These are phyloP conservation scores for Abscondita cerata DNA, from an alignment of 2,888 invertebrate species.

Conservation along the genomic window DNA sequence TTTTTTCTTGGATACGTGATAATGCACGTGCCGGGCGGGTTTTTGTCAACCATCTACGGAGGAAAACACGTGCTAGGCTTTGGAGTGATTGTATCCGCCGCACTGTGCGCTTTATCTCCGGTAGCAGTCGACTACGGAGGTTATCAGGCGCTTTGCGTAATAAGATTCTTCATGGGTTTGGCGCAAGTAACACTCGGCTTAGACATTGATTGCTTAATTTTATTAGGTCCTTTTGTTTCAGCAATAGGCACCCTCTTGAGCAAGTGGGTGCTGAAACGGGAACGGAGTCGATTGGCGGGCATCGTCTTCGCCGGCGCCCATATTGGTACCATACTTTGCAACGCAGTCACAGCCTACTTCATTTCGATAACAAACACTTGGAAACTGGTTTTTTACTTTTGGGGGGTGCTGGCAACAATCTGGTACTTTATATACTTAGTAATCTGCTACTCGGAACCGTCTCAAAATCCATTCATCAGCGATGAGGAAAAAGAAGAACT, in stretches of 20 bases:
- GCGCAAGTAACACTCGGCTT: constrained; percentile 11
- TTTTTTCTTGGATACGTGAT: constrained; percentile 3
- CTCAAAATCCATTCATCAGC: constrained; percentile 76
- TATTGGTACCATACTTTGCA: constrained; percentile 69
- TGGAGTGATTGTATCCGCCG: not conserved
- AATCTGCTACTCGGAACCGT: constrained; percentile 64
- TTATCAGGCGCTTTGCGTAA: not conserved
- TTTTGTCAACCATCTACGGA: not conserved
- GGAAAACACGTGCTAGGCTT: not conserved
- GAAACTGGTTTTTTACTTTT: constrained; percentile 81
- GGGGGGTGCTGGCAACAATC: constrained; percentile 75
- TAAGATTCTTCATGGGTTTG: constrained; percentile 5
- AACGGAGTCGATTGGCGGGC: constrained; percentile 79
- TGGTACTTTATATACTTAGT: constrained; percentile 67
- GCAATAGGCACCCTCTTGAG: constrained; percentile 82
- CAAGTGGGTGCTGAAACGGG: constrained; percentile 80
- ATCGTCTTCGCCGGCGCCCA: constrained; percentile 82
- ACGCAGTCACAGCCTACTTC: constrained; percentile 71
- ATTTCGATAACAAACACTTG: constrained; percentile 71
- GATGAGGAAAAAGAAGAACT: constrained; percentile 73
- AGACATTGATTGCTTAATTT: too few relatives aligned
- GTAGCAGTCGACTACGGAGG: not conserved
- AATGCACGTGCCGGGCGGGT: not conserved
- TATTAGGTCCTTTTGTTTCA: constrained; percentile 71
- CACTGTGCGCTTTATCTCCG: not conserved